Evolutionary conservation across 1,140 invertebrate genomes (phyloP).

Genomic region (Neodiprion virginianus): DNA sequence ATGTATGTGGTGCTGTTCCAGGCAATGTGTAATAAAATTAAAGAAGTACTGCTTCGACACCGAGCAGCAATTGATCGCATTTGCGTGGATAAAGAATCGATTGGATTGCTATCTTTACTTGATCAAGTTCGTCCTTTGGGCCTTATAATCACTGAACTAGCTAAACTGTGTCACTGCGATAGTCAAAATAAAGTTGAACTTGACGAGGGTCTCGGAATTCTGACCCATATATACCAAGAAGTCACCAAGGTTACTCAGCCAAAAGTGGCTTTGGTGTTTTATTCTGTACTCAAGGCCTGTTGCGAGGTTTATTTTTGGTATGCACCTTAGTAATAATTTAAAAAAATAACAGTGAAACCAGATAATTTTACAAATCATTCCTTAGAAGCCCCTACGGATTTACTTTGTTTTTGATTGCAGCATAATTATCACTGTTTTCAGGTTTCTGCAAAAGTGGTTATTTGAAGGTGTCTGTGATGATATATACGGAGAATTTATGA

Average conservation of each 20-base stretch:
- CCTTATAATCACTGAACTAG: conserved; percentile 63
- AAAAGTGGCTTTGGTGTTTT: conserved; percentile 62
- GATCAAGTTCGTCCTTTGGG: conserved; percentile 61
- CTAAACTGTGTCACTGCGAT: conserved; percentile 63
- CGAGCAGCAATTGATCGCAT: conserved; percentile 61
- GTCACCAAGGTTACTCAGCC: conserved; percentile 65
- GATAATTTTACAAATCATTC: conserved; percentile 10
- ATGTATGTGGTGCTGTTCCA: conserved; percentile 39
- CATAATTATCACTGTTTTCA: conserved; percentile 41
- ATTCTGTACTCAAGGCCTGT: conserved; percentile 65
- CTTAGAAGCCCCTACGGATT: not conserved
- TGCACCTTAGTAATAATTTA: conserved; percentile 28
- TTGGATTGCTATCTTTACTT: conserved; percentile 60
- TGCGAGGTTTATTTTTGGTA: conserved; percentile 71
- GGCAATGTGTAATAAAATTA: conserved; percentile 65
- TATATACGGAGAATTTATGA: conserved; percentile 68
- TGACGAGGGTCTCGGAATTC: conserved; percentile 62
- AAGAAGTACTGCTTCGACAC: conserved; percentile 64
- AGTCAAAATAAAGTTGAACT: conserved; percentile 48
- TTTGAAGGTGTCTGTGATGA: conserved; percentile 69
- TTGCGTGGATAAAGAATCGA: conserved; percentile 53
- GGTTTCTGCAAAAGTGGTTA: conserved; percentile 69
- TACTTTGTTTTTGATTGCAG: conserved; percentile 1
- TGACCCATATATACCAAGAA: conserved; percentile 68
- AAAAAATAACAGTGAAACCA: conserved; percentile 8